A percentile compares a stretch with the other conserved stretches of the same genome.
phyloP scores from a whole-genome alignment of 92 coral and sea anemone species.

The Parazoanthus atlanticus region DNA sequence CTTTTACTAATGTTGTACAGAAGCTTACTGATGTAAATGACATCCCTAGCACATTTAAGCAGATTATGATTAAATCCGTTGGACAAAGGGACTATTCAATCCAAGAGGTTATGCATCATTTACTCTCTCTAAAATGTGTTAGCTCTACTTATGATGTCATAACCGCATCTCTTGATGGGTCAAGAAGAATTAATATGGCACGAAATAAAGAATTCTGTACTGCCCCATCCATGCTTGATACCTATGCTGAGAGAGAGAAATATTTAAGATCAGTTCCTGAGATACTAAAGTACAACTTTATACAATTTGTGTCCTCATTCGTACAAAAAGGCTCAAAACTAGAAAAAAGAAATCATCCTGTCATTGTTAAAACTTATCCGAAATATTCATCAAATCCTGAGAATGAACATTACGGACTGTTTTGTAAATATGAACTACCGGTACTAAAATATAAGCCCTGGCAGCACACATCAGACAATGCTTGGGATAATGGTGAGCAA shows the following conservation, averaged over 20 bases:
- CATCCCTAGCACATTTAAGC: slow-evolving; percentile 45
- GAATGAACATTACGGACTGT: slow-evolving; percentile 30
- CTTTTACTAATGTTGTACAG: slow-evolving; percentile 56
- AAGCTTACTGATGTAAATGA: slow-evolving; percentile 45
- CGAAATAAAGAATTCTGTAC: slow-evolving; percentile 40
- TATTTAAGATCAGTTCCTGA: slow-evolving; percentile 38
- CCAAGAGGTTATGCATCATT: slow-evolving; percentile 70
- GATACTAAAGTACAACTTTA: slow-evolving; percentile 47
- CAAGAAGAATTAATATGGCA: slow-evolving; percentile 50
- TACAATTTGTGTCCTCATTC: slow-evolving; percentile 40
- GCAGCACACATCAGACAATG: slow-evolving; percentile 26
- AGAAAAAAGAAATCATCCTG: slow-evolving; percentile 16
- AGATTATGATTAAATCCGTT: slow-evolving; percentile 60
- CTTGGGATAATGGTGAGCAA: slow-evolving; percentile 43
- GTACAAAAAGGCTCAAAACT: slow-evolving; percentile 33
- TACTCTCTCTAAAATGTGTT: slow-evolving; percentile 29
- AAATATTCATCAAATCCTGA: slow-evolving; percentile 37
- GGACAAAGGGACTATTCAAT: slow-evolving; percentile 67
- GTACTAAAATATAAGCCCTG: slow-evolving; percentile 42
- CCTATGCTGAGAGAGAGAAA: slow-evolving; percentile 52
- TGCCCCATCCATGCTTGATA: slow-evolving; percentile 51
- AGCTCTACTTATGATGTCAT: slow-evolving; percentile 46
- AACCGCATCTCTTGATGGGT: slow-evolving; percentile 51
- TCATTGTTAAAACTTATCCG: too few species aligned
- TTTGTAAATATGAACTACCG: slow-evolving; percentile 44